phyloP scores from a whole-genome alignment of 1,140 invertebrate species.

The Macrocentrus cingulum region DNA sequence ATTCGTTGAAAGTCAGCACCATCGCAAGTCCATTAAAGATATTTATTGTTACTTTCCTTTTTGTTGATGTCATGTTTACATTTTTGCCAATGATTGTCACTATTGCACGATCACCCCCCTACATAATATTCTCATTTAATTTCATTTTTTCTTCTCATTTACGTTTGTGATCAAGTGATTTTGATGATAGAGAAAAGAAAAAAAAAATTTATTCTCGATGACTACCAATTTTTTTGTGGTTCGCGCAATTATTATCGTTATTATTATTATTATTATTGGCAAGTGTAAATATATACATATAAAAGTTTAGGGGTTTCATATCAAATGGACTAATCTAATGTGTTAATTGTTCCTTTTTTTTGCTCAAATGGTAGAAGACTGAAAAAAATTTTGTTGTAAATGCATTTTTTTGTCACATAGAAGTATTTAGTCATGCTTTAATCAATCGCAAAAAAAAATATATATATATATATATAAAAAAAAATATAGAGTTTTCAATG shows the following conservation, averaged over 20 bases:
- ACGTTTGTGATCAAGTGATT: constrained; percentile 14
- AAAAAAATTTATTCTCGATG: no score
- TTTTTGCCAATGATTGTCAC: constrained; percentile 18
- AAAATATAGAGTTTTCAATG: no score
- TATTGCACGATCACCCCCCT: constrained; percentile 7
- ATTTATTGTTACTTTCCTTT: constrained; percentile 36
- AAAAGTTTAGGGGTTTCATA: constrained; percentile 3
- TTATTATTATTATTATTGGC: constrained; percentile 8
- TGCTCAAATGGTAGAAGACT: constrained; percentile 31
- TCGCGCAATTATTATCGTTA: no score
- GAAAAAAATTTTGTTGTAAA: constrained; percentile 22
- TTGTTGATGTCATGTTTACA: constrained; percentile 30
- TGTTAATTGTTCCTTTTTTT: constrained; percentile 19
- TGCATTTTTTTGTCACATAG: constrained; percentile 6
- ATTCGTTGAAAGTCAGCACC: constrained; percentile 37
- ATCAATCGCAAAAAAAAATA: not conserved
- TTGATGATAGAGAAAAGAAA: no score
- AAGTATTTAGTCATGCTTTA: not conserved
- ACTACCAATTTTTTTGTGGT: no score
- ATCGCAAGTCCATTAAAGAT: constrained; percentile 33
- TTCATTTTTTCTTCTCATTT: not conserved
- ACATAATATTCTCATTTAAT: no score
- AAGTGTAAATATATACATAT: constrained; percentile 7
- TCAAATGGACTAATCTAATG: constrained; percentile 5
- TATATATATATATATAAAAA: not conserved